A percentile compares a stretch with the other conserved stretches of the same genome.
These are phyloP conservation scores for Cladorhizidae sp. DNA, from an alignment of 37 sponge, comb jelly and placozoan genomes.

Conservation along the genomic window DNA sequence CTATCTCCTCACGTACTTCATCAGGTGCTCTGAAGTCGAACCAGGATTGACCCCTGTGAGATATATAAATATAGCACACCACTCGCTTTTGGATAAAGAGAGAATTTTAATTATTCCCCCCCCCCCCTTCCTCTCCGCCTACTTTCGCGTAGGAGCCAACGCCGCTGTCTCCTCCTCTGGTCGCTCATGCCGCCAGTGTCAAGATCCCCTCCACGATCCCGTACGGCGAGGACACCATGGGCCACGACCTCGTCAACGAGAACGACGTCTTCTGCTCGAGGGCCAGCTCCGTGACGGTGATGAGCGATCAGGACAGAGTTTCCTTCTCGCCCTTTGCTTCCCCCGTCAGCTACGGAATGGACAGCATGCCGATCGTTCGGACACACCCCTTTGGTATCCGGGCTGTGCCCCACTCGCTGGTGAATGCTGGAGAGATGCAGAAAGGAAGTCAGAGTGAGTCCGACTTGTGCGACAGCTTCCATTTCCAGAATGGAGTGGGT, in stretches of 20 bases:
- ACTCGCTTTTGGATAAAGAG: too few species aligned
- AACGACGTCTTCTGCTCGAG: constrained; percentile 26
- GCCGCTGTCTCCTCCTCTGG: background rate
- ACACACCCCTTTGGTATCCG: constrained; percentile 62
- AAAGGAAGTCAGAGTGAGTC: constrained; percentile 12
- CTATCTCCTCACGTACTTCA: constrained; percentile 82
- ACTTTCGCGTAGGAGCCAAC: background rate
- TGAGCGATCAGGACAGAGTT: constrained; percentile 27
- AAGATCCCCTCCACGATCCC: too few species aligned
- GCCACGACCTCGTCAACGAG: constrained; percentile 2
- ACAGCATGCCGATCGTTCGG: constrained; percentile 28
- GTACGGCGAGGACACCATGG: background rate
- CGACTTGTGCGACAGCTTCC: background rate
- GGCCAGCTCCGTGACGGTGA: constrained; percentile 23
- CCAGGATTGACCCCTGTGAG: constrained; percentile 5
- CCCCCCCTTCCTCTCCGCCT: too few species aligned
- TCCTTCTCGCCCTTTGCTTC: constrained; percentile 23
- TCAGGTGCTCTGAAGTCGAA: constrained; percentile 71
- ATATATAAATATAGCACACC: background rate
- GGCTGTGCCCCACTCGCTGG: background rate
- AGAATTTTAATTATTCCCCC: too few species aligned
- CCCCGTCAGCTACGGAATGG: background rate
- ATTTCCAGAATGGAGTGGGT: background rate
- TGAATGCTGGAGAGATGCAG: background rate
- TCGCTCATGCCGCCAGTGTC: background rate